A percentile compares a stretch with the other conserved stretches of the same genome.
These are phyloP conservation scores for Syrista parreyssii DNA, from an alignment of 2,888 invertebrate species.

Conservation along the genomic window DNA sequence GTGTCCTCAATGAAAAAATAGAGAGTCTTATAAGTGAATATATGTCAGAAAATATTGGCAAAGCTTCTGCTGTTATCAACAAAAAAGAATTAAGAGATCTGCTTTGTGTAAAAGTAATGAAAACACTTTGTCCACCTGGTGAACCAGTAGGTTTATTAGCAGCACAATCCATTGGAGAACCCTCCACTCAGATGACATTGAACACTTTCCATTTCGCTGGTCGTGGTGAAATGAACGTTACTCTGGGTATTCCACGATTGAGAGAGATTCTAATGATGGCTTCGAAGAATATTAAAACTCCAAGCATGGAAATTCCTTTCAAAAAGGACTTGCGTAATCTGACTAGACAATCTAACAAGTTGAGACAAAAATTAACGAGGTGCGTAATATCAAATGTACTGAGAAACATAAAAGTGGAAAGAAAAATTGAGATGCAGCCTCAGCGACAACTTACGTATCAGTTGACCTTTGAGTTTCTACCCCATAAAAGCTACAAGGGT, in stretches of 20 bases:
- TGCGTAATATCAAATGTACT: slow-evolving; percentile 85
- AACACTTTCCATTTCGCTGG: slow-evolving; percentile 99
- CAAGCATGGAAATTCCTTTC: slow-evolving; percentile 95
- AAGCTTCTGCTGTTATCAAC: slow-evolving; percentile 21
- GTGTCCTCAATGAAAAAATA: slow-evolving; percentile 86
- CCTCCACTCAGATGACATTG: slow-evolving; percentile 99
- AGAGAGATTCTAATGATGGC: slow-evolving; percentile 98
- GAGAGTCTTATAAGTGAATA: slow-evolving; percentile 76
- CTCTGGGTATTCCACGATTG: slow-evolving; percentile 97
- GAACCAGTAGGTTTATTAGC: slow-evolving; percentile 97
- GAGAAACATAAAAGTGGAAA: slow-evolving; percentile 75
- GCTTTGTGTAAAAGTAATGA: slow-evolving; percentile 81
- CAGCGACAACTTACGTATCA: slow-evolving; percentile 72
- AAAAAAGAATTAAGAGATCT: slow-evolving; percentile 73
- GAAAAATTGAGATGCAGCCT: slow-evolving; percentile 71
- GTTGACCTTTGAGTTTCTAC: slow-evolving; percentile 80
- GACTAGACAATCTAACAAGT: slow-evolving; percentile 72
- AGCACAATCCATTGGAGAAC: slow-evolving; percentile 98
- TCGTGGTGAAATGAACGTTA: slow-evolving; percentile 99
- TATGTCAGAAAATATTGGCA: slow-evolving; percentile 45
- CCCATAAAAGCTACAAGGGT: slow-evolving; percentile 78
- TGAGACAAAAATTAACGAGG: slow-evolving; percentile 79
- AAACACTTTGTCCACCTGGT: slow-evolving; percentile 86
- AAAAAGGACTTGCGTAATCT: slow-evolving; percentile 67
- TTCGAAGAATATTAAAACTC: slow-evolving; percentile 92